These are phyloP conservation scores for Endomychus coccineus DNA, from an alignment of 2,888 invertebrate genomes.

Conservation along the genomic window DNA sequence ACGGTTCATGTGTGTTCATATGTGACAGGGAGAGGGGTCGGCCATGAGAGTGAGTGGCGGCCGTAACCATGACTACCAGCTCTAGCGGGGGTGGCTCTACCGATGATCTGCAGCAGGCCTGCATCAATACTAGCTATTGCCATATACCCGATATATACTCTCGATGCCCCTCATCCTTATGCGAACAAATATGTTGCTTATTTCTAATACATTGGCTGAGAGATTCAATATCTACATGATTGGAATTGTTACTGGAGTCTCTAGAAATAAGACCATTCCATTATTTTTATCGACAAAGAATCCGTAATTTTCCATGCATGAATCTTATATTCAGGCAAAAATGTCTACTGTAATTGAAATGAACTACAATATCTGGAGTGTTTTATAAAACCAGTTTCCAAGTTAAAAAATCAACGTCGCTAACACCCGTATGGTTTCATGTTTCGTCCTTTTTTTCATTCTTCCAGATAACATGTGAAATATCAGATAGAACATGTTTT, in stretches of 20 bases:
- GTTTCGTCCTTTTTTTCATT: too few relatives aligned
- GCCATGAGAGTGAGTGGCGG: slow-evolving; percentile 16
- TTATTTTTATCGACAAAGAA: too few relatives aligned
- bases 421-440: too few relatives aligned
- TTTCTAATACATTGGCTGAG: slow-evolving; percentile 12
- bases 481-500: too few relatives aligned
- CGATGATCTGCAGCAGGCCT: slow-evolving; percentile 42
- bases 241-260: too few relatives aligned
- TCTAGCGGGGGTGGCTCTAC: slow-evolving; percentile 35
- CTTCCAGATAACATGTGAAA: too few relatives aligned
- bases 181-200: slow-evolving; percentile 16
- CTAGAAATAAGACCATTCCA: slow-evolving; percentile 3
- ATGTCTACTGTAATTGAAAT: too few relatives aligned
- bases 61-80: slow-evolving; percentile 34
- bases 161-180: slow-evolving; percentile 8
- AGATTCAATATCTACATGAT: slow-evolving; percentile 15
- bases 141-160: slow-evolving; percentile 14
- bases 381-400: too few relatives aligned
- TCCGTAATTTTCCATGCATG: too few relatives aligned
- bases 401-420: too few relatives aligned
- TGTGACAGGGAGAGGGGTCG: slow-evolving; percentile 30
- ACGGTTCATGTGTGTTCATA: slow-evolving; percentile 37
- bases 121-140: slow-evolving; percentile 39
- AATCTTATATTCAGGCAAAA: too few relatives aligned
- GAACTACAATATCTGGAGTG: too few relatives aligned